Percentiles rank a stretch among this genome's conserved stretches.
Conservation (phyloP, 2,888 invertebrate genomes). For the Neoascia interrupta region DNA sequence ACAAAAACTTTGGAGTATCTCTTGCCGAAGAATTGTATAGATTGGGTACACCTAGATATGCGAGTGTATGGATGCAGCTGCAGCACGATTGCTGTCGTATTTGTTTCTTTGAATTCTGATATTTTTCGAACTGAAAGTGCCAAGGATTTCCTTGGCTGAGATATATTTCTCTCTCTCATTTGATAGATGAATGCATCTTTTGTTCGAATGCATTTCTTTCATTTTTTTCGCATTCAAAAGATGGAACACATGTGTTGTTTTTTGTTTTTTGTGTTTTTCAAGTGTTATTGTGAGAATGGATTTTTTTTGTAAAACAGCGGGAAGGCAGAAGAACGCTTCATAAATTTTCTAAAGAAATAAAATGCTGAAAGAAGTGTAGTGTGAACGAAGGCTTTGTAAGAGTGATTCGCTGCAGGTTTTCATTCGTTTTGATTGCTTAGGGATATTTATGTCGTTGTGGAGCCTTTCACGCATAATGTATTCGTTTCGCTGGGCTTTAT, state of each 20-base stretch:
- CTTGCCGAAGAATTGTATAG: not conserved
- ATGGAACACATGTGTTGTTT: slow-evolving; percentile 52
- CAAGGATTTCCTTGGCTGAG: slow-evolving; percentile 60
- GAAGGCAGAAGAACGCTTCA: too few species aligned
- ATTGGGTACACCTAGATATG: slow-evolving; percentile 9
- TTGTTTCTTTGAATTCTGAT: slow-evolving; percentile 15
- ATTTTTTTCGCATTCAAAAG: slow-evolving; percentile 40
- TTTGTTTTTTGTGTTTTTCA: slow-evolving; percentile 1
- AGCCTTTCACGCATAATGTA: too few species aligned
- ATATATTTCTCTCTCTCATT: slow-evolving; percentile 16
- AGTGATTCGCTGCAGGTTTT: too few species aligned
- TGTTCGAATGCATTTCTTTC: slow-evolving; percentile 52
- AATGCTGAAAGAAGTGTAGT: too few species aligned
- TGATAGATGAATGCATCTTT: slow-evolving; percentile 66
- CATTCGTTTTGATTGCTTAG: too few species aligned
- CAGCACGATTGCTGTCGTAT: slow-evolving; percentile 33
- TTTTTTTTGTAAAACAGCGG: too few species aligned
- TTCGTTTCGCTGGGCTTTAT: too few species aligned
- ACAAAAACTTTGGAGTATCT: too few species aligned
- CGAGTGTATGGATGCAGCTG: slow-evolving; percentile 39
- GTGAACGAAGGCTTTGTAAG: too few species aligned
- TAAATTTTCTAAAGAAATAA: too few species aligned
- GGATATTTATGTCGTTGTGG: too few species aligned
- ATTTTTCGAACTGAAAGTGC: slow-evolving; percentile 48
- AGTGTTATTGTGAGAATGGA: slow-evolving; percentile 26